Base-by-base conservation (phyloP, 2,113 vertebrate species). In the Nansenia antarctica region DNA sequence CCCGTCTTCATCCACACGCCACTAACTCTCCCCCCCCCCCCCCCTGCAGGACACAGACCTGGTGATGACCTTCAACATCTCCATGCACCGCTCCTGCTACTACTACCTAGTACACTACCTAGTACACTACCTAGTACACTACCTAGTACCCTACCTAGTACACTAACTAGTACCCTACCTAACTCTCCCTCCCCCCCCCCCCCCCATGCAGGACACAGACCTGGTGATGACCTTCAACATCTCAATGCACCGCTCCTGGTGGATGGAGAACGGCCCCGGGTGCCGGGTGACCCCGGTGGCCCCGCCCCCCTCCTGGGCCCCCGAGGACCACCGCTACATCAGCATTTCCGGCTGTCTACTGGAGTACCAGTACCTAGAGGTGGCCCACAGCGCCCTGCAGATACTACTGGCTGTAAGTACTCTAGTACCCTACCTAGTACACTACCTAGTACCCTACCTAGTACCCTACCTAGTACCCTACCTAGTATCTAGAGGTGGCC, bases 231-330 rank as follows among this genome's bases (percentile, higher is more conserved):
- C 98, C 57, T 99, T 99, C 91, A 99, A 99, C 87, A 94, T 99
- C 86, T 99, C 98, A 88, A 99, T 99, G 98, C 98, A 99, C 89
- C 98, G 98, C 67, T 98, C 98, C 83, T 99, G 98, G 98, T 99
- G 98, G 98, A 98, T 99, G 98, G 98, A 99, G 90, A 99, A 99
- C 18, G 96, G 96, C 65, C 98, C 97, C 0, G 98, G 98, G 76
- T 99, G 98, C 88, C 94, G 83, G 42, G 98, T 99, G 88, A 98
- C 95, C 37, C 95, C 94, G n/a, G 94, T 99, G 84, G 96, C 93
- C 60, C 96, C 97, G 9, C 95, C 96, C n/a, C 98, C 98, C 0
- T 93, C 96, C 74, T 99, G 98, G 98, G 98, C 96, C 37, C 98
- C 98, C 0, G 95, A 98, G 81, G 98, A 99, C 89, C 98, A 99